These are phyloP conservation scores for Trilocha varians DNA, from an alignment of 2,888 invertebrate species.

Conservation along the genomic window DNA sequence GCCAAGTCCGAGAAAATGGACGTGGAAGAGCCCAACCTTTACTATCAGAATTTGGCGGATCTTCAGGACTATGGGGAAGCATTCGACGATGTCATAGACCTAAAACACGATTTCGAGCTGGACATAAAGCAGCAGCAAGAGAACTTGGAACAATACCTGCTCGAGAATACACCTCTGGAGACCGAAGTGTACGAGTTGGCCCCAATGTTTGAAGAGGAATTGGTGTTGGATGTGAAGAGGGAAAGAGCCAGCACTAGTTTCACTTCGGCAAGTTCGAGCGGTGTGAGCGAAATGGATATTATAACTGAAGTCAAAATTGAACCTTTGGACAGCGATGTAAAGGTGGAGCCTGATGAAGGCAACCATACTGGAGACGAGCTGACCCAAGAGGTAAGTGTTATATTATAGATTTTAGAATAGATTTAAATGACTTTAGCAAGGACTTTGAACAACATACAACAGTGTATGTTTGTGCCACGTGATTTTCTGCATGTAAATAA, in stretches of 20 bases:
- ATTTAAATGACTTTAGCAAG: too few relatives aligned
- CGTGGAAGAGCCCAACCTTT: slow-evolving; percentile 59
- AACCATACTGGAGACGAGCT: slow-evolving; percentile 64
- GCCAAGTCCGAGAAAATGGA: slow-evolving; percentile 46
- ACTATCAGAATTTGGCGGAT: slow-evolving; percentile 74
- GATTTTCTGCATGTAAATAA: too few relatives aligned
- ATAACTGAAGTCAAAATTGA: slow-evolving; percentile 20
- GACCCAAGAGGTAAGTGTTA: slow-evolving; percentile 62
- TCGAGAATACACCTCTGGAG: slow-evolving; percentile 61
- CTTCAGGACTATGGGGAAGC: slow-evolving; percentile 67
- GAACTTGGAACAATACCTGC: slow-evolving; percentile 52
- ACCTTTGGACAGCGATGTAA: slow-evolving; percentile 42
- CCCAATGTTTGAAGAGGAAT: slow-evolving; percentile 57
- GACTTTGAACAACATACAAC: too few relatives aligned
- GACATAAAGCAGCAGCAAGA: slow-evolving; percentile 57
- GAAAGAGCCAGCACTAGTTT: slow-evolving; percentile 68
- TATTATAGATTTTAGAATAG: neutral
- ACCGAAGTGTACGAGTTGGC: slow-evolving; percentile 49
- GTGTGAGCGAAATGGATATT: slow-evolving; percentile 65
- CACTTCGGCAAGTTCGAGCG: slow-evolving; percentile 63
- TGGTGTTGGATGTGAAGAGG: slow-evolving; percentile 55
- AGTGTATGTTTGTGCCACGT: too few relatives aligned
- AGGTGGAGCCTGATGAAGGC: slow-evolving; percentile 60
- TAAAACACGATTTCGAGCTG: slow-evolving; percentile 52
- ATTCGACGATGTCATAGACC: slow-evolving; percentile 46